phyloP scores from a whole-genome alignment of 2,113 vertebrate species.

The Phyllostomus hastatus region DNA sequence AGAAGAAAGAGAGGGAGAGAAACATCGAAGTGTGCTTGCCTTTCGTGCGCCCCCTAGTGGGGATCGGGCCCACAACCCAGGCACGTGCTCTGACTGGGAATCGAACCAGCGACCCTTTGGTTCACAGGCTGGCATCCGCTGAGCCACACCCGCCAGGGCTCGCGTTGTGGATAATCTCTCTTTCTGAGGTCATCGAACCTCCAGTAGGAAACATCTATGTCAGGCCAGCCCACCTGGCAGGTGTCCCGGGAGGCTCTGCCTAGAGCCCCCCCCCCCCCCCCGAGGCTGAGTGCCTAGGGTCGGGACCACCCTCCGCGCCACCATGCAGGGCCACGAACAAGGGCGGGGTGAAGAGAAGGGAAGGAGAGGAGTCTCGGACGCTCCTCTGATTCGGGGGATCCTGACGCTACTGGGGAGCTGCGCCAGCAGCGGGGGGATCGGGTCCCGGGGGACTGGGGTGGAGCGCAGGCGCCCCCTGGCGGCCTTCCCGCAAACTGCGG shows the following conservation, averaged over 20 bases:
- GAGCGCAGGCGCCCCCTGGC: slow-evolving; percentile 46
- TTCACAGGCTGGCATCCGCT: rapidly evolving
- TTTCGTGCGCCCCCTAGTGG: no score
- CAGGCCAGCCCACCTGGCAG: not conserved
- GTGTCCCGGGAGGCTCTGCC: no score
- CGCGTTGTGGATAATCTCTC: not conserved
- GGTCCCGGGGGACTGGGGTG: slow-evolving; percentile 49
- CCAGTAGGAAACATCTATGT: not conserved
- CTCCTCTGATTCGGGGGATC: not conserved
- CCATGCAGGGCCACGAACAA: not conserved
- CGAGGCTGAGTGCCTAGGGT: not conserved
- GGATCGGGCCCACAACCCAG: no score
- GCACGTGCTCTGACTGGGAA: no score
- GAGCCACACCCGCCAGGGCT: not conserved
- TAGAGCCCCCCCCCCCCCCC: no score
- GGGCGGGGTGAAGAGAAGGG: no score
- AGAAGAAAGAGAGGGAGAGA: no score
- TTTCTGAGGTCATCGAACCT: not conserved
- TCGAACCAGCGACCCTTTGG: no score
- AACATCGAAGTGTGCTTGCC: no score
- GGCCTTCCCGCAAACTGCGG: not conserved
- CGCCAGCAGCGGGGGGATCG: not conserved
- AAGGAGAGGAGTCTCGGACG: not conserved
- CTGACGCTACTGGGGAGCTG: not conserved
- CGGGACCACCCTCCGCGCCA: not conserved